A percentile compares a stretch with the other conserved stretches of the same genome.
phyloP scores from a whole-genome alignment of 30 jellyfish, hydroid and myxozoan species.

The Hydra vulgaris region DNA sequence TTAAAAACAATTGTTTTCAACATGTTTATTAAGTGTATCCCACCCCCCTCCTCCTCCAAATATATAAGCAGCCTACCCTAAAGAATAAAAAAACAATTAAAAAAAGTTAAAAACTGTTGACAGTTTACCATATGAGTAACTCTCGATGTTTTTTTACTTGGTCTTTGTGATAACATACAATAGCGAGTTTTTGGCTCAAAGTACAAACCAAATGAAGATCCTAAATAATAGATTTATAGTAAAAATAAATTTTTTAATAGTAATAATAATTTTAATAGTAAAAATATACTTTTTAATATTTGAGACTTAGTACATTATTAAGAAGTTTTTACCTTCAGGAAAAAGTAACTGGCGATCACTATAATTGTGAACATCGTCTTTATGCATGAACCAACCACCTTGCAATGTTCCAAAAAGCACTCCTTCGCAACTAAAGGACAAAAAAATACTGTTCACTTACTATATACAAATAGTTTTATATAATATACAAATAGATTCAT shows the following conservation, averaged over 20 bases:
- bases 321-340: constrained; percentile 54
- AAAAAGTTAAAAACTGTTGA: neutral
- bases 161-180: constrained; percentile 71
- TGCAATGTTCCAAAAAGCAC: constrained; percentile 78
- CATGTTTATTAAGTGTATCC: no score
- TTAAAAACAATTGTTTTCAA: no score
- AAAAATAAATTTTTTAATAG: neutral
- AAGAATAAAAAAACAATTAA: neutral
- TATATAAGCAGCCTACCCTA: no score
- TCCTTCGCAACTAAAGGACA: constrained; percentile 59
- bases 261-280: no score
- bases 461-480: no score
- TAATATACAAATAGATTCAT: no score
- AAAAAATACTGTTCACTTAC: no score
- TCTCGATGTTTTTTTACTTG: constrained; percentile 41
- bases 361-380: constrained; percentile 35
- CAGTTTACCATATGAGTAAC: constrained; percentile 52
- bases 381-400: constrained; percentile 79
- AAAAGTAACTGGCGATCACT: constrained; percentile 47
- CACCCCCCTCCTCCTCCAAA: no score
- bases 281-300: no score
- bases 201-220: constrained; percentile 46
- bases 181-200: constrained; percentile 43
- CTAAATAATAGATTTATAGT: neutral
- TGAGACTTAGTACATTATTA: neutral